Base-by-base conservation (phyloP, 2,113 vertebrate genomes). In the Pipa parva region DNA sequence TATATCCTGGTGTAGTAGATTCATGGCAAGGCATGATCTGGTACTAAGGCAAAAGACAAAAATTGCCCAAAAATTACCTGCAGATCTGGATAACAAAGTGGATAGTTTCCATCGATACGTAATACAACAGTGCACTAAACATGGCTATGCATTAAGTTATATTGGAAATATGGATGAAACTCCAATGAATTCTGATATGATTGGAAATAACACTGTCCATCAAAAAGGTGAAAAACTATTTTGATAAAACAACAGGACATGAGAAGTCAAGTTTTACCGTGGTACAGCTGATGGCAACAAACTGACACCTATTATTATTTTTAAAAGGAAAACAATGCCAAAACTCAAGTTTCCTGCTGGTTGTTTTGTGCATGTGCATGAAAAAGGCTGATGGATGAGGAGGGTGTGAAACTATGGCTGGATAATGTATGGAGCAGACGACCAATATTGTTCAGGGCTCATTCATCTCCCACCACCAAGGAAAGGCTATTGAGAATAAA, bases 181-280 rank as follows among this genome's bases (percentile, higher is more conserved):
- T 51, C 49, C 22, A 4, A 9, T 51, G 49, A 24, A 7, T 5
- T 51, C 10, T 9, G 21, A 51, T 4, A 22, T 8, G 6, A 7
- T 8, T 6, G 24, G n/a, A 29, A 13, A 28, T 2, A 56, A 24
- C n/a, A n/a, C n/a, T n/a, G n/a, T n/a, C n/a, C n/a, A n/a, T n/a
- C n/a, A n/a, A n/a, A 60, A 45, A 37, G 58, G 45, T 36, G 46
- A 60, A 60, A 60, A 60, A 60, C 36, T n/a, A 60, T 60, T 45
- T 60, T 60, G 18, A 60, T 60, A 60, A 60, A 60, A 48, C 45
- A 48, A 45, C 37, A 45, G 58, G 58, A 45, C 58, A 60, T 60
- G 58, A 60, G 57, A 60, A 60, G 58, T 60, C 58, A 20, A 60
- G 37, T 60, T 59, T 56, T 39, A 39, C 12, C 7, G 36, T 39